Percentiles rank a stretch among this genome's conserved stretches.
These are phyloP conservation scores for Diogma glabrata DNA, from an alignment of 2,888 invertebrate genomes.

Conservation along the genomic window DNA sequence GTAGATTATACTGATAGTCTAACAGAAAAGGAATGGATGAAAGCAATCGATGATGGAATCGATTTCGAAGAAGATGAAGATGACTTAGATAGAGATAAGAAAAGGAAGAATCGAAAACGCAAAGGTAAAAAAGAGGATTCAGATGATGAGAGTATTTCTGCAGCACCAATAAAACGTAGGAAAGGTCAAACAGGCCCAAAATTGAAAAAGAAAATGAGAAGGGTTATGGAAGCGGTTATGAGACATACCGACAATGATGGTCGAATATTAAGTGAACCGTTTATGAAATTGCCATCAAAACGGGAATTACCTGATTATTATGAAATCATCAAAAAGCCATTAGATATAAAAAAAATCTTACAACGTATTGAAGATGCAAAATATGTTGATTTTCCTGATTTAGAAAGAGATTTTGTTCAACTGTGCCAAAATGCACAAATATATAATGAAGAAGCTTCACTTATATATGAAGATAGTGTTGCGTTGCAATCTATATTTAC, in stretches of 20 bases:
- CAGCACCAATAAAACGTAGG: slow-evolving; percentile 30
- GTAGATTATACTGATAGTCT: slow-evolving; percentile 96
- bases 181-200: slow-evolving; percentile 42
- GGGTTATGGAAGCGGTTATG: slow-evolving; percentile 77
- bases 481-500: slow-evolving; percentile 79
- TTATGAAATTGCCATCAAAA: slow-evolving; percentile 88
- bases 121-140: slow-evolving; percentile 44
- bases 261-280: slow-evolving; percentile 81
- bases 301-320: slow-evolving; percentile 94
- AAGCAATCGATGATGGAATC: slow-evolving; percentile 49
- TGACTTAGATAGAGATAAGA: slow-evolving; percentile 48
- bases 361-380: slow-evolving; percentile 79
- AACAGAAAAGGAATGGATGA: slow-evolving; percentile 96
- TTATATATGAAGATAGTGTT: slow-evolving; percentile 94
- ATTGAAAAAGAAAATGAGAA: slow-evolving; percentile 70
- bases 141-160: slow-evolving; percentile 40
- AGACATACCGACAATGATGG: slow-evolving; percentile 82
- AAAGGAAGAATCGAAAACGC: slow-evolving; percentile 49
- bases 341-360: slow-evolving; percentile 90
- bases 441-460: slow-evolving; percentile 91
- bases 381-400: slow-evolving; percentile 72
- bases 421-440: slow-evolving; percentile 94
- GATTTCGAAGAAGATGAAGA: slow-evolving; percentile 56
- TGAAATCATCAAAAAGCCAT: slow-evolving; percentile 88
- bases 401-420: slow-evolving; percentile 86